Percentiles rank a stretch among this genome's conserved stretches.
These are phyloP conservation scores for Pollenia amentaria DNA, from an alignment of 2,888 invertebrate species.

Conservation along the genomic window DNA sequence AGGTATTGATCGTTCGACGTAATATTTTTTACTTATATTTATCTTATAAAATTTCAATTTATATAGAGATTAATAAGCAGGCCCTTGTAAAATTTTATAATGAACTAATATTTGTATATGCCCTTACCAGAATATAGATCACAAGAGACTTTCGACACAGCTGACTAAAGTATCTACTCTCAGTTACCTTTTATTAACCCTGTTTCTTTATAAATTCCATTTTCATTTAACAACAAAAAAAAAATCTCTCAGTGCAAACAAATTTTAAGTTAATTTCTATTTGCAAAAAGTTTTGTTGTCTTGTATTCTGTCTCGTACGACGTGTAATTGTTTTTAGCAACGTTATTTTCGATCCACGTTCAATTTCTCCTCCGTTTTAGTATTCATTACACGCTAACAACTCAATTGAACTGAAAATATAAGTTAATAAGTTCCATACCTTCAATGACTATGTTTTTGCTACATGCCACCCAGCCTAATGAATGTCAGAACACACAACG, in stretches of 20 bases:
- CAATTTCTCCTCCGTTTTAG: constrained; percentile 33
- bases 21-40: no score
- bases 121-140: no score
- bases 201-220: no score
- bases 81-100: no score
- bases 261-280: background rate
- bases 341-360: constrained; percentile 7
- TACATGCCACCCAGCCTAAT: constrained; percentile 50
- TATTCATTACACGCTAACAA: constrained; percentile 67
- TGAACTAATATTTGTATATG: no score
- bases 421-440: constrained; percentile 58
- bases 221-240: background rate
- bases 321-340: constrained; percentile 43
- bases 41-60: no score
- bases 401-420: constrained; percentile 66
- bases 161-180: no score
- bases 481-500: constrained; percentile 41
- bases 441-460: constrained; percentile 1
- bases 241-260: constrained; percentile 9
- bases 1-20: no score
- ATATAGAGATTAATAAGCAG: no score
- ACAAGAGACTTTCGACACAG: no score
- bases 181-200: no score
- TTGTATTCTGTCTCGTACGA: background rate
- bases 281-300: background rate